Percentiles rank a stretch among this genome's conserved stretches.
These are phyloP conservation scores for Sarcophaga subvicina DNA, from an alignment of 2,888 invertebrate genomes.

Conservation along the genomic window DNA sequence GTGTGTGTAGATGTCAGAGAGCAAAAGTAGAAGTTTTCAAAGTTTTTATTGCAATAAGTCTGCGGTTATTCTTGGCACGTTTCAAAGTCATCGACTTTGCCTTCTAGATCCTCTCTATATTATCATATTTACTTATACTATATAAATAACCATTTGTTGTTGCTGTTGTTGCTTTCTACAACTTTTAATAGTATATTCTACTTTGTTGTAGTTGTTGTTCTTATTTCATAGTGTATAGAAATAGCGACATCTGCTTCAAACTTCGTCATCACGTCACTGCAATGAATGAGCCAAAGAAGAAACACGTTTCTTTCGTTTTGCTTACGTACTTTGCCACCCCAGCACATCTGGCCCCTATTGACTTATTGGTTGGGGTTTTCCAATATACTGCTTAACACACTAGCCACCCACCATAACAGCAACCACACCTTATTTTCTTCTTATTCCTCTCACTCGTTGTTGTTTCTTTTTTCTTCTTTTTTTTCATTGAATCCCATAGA, in stretches of 20 bases:
- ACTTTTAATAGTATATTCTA: conserved; percentile 41
- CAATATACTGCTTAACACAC: background rate
- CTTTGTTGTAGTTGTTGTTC: background rate
- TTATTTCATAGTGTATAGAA: conserved; percentile 27
- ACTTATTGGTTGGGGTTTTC: conserved; percentile 28
- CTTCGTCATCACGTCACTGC: conserved; percentile 54
- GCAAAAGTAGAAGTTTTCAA: conserved; percentile 23
- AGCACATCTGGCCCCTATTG: conserved; percentile 16
- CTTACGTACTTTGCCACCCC: background rate
- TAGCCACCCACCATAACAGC: conserved; percentile 51
- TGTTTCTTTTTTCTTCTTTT: too few species aligned
- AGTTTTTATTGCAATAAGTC: conserved; percentile 59
- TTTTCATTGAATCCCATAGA: conserved; percentile 24
- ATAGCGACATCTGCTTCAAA: conserved; percentile 60
- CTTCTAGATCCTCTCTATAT: conserved; percentile 25
- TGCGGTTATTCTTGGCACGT: conserved; percentile 68
- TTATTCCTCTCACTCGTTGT: background rate
- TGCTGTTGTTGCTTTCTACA: conserved; percentile 20
- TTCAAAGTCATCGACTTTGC: conserved; percentile 65
- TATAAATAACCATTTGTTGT: conserved; percentile 13
- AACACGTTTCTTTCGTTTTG: conserved; percentile 31
- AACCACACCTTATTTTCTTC: conserved; percentile 55
- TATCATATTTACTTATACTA: conserved; percentile 8
- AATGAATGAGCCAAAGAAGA: conserved; percentile 31
- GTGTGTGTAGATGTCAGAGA: background rate